Evolutionary conservation across 35 echinoderm and acorn worm genomes (phyloP), one percentile per base, ranked within the genome.

Genomic region (Apostichopus japonicus): DNA sequence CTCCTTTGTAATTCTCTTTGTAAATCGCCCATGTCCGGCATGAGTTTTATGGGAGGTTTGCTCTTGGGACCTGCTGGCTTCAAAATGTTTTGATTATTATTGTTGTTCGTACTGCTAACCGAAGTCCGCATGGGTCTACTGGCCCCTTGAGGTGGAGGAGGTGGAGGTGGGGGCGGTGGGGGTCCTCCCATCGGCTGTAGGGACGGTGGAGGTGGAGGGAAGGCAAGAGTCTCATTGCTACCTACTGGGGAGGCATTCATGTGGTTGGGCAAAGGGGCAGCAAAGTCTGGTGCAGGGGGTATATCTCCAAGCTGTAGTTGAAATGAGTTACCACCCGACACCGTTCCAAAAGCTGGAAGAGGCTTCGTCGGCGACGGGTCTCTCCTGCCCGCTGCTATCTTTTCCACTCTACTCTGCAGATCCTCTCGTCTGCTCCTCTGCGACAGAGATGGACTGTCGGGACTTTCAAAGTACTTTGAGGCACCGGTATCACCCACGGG

Each of bases 281-380:
- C 90, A 77, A 91, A 78, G 6, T 77, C 76, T 54, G 90, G 90
- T 55, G 90, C 90, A 54, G 90, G 90, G 5, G 90, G 90, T 91
- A 91, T 25, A 91, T 79, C 76, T 10, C 33, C 63, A 51, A 89
- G 24, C 5, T 89, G 90, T 8, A 91, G 72, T 52, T 91, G 90
- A 58, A 91, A 52, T 21, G 71, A 65, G 11, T 91, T 25, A 23
- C 51, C 63, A 16, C 86, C 86, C 0, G 63, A 72, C 22, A 63
- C 4, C 24, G 86, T 72, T 21, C 86, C 86, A 55, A 89, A 89
- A 16, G 86, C 23, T 87, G 83, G 9, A 87, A 87, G 17, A 14
- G 56, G n/a, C 86, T 89, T 89, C 13, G 72, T 21, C n/a, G 90
- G 71, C n/a, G 77, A 78, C 21, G 72, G 72, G 54, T 91, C 90